Conservation (phyloP, 2,888 invertebrate genomes). For the Apoderus coryli region DNA sequence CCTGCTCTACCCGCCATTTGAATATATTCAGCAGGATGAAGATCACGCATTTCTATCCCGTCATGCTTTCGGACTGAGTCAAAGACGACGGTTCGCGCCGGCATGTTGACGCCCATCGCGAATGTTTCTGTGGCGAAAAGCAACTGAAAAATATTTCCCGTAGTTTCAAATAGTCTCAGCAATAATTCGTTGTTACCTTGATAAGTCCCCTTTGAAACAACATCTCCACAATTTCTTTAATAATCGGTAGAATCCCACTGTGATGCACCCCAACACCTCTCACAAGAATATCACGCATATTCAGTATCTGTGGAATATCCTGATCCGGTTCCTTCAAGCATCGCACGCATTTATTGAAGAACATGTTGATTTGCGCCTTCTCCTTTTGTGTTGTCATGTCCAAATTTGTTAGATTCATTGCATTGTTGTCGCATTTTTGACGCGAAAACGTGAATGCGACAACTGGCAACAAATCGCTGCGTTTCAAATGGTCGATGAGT, state of each 20-base stretch:
- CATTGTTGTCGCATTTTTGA: slow-evolving; percentile 60
- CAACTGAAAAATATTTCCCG: slow-evolving; percentile 42
- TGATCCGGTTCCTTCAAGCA: slow-evolving; percentile 69
- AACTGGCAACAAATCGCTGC: slow-evolving; percentile 75
- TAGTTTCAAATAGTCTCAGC: not conserved
- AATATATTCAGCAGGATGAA: slow-evolving; percentile 89
- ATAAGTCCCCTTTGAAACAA: slow-evolving; percentile 87
- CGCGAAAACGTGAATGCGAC: slow-evolving; percentile 90
- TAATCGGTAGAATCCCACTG: slow-evolving; percentile 91
- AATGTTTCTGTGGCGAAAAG: slow-evolving; percentile 99
- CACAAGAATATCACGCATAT: slow-evolving; percentile 54
- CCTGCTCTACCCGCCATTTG: slow-evolving; percentile 99
- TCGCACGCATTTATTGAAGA: slow-evolving; percentile 71
- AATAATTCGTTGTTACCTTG: no score
- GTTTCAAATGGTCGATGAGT: slow-evolving; percentile 67
- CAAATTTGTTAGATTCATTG: slow-evolving; percentile 38
- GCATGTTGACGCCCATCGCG: slow-evolving; percentile 99
- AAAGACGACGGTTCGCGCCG: slow-evolving; percentile 93
- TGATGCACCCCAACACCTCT: slow-evolving; percentile 96
- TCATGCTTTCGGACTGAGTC: slow-evolving; percentile 87
- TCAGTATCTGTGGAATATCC: slow-evolving; percentile 70
- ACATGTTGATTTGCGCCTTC: slow-evolving; percentile 68
- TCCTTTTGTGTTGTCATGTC: slow-evolving; percentile 77
- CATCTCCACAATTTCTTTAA: slow-evolving; percentile 99
- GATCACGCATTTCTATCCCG: slow-evolving; percentile 57